phyloP scores from a whole-genome alignment of 1,140 invertebrate genomes.

The Platyscapa corneri region DNA sequence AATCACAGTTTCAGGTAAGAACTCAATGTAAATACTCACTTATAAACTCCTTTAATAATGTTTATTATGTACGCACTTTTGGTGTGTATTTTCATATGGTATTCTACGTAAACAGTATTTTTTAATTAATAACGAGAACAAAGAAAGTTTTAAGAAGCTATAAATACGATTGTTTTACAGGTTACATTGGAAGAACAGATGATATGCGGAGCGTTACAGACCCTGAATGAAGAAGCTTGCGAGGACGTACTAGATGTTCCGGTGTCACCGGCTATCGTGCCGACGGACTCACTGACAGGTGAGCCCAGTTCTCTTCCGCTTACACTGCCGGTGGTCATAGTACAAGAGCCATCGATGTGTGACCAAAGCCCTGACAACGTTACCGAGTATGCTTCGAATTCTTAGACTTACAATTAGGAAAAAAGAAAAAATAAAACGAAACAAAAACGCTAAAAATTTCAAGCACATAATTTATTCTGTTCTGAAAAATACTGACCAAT shows the following conservation, averaged over 20 bases:
- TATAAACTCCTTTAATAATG: not conserved
- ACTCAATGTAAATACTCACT: not conserved
- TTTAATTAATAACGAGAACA: constrained; percentile 4
- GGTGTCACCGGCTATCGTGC: constrained; percentile 58
- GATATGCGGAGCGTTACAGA: constrained; percentile 93
- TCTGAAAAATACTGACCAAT: not conserved
- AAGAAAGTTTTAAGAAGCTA: constrained; percentile 18
- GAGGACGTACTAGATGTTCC: constrained; percentile 86
- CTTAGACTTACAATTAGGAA: not conserved
- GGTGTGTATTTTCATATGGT: not conserved
- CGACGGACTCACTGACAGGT: constrained; percentile 71
- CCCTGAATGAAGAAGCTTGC: constrained; percentile 92
- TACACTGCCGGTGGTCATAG: constrained; percentile 73
- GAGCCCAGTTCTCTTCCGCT: constrained; percentile 69
- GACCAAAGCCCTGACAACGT: constrained; percentile 70
- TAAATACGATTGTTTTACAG: constrained; percentile 72
- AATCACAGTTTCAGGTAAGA: constrained; percentile 71
- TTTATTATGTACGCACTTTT: not conserved
- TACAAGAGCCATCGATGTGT: constrained; percentile 69
- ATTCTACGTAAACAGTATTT: constrained; percentile 11
- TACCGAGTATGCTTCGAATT: constrained; percentile 37
- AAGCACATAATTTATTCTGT: not conserved
- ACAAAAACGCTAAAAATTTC: not conserved
- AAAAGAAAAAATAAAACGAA: not conserved
- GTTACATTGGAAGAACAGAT: constrained; percentile 95